A percentile compares a stretch with the other conserved stretches of the same genome.
Conservation (phyloP, 2,888 invertebrate genomes). For the Leptinotarsa rubiginosa region DNA sequence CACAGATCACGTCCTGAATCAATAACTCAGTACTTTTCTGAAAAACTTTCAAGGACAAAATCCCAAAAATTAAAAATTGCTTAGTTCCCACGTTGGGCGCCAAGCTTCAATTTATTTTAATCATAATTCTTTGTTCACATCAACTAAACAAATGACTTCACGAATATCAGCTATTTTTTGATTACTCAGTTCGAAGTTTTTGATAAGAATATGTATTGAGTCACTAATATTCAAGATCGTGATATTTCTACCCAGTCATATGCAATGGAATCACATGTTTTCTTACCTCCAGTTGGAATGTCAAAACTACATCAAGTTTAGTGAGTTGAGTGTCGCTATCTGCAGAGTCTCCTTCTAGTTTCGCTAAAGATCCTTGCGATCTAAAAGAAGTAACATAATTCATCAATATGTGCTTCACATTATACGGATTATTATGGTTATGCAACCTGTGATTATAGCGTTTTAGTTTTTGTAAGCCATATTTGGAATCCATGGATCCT, state of each 20-base stretch:
- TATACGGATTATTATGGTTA: slow-evolving; percentile 68
- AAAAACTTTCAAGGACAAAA: background rate
- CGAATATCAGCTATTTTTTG: too few relatives aligned
- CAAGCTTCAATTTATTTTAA: too few relatives aligned
- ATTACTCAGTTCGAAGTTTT: too few relatives aligned
- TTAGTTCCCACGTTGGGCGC: too few relatives aligned
- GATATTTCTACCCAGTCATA: slow-evolving; percentile 7
- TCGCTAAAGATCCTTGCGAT: slow-evolving; percentile 91
- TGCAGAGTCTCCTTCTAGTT: slow-evolving; percentile 93
- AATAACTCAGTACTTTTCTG: background rate
- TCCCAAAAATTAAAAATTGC: background rate
- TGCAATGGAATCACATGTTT: slow-evolving; percentile 1
- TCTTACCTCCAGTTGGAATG: slow-evolving; percentile 92
- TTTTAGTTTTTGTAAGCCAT: slow-evolving; percentile 97
- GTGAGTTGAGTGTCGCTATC: slow-evolving; percentile 96
- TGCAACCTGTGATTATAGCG: slow-evolving; percentile 97
- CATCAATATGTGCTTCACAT: slow-evolving; percentile 68
- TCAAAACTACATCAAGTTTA: slow-evolving; percentile 97
- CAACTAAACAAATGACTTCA: too few relatives aligned
- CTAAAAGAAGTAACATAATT: slow-evolving; percentile 72
- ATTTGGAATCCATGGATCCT: slow-evolving; percentile 97
- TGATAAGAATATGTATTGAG: background rate
- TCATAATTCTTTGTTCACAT: too few relatives aligned
- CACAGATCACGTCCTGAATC: background rate
- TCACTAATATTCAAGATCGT: background rate